phyloP scores from a whole-genome alignment of 2,888 invertebrate genomes.

The Hirtodrosophila duncani region DNA sequence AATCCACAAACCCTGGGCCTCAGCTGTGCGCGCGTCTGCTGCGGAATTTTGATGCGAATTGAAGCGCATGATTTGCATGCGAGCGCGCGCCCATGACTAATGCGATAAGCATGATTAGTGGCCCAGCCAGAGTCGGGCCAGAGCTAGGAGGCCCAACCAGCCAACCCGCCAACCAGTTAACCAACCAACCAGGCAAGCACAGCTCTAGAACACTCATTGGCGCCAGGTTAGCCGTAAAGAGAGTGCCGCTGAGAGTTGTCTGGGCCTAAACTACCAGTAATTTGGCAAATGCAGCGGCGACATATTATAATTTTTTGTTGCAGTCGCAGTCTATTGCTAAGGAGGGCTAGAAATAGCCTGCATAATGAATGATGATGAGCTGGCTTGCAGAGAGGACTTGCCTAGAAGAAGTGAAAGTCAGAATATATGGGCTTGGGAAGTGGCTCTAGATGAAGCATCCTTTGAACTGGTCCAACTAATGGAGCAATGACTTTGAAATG shows the following conservation, averaged over 20 bases:
- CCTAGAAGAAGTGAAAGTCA: constrained; percentile 31
- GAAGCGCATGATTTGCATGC: constrained; percentile 67
- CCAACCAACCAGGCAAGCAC: neutral
- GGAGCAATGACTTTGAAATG: constrained; percentile 40
- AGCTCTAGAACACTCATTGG: constrained; percentile 38
- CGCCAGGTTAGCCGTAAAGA: constrained; percentile 41
- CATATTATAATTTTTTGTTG: constrained; percentile 53
- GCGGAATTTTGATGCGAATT: constrained; percentile 64
- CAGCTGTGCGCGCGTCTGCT: constrained; percentile 21
- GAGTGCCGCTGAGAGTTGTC: constrained; percentile 19
- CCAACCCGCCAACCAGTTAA: neutral
- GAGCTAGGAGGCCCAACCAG: neutral
- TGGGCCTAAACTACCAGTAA: constrained; percentile 48
- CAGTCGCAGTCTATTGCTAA: no score
- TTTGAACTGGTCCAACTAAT: constrained; percentile 13
- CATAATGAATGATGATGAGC: constrained; percentile 23
- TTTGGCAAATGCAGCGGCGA: constrained; percentile 53
- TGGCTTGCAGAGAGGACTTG: constrained; percentile 5
- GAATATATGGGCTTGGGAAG: constrained; percentile 25
- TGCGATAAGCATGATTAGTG: constrained; percentile 73
- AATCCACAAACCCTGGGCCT: constrained; percentile 2
- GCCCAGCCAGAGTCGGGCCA: constrained; percentile 8
- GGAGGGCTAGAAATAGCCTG: neutral
- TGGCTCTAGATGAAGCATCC: no score
- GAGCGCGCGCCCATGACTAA: constrained; percentile 65